phyloP scores from a whole-genome alignment of 2,113 vertebrate species.

The Parus major region DNA sequence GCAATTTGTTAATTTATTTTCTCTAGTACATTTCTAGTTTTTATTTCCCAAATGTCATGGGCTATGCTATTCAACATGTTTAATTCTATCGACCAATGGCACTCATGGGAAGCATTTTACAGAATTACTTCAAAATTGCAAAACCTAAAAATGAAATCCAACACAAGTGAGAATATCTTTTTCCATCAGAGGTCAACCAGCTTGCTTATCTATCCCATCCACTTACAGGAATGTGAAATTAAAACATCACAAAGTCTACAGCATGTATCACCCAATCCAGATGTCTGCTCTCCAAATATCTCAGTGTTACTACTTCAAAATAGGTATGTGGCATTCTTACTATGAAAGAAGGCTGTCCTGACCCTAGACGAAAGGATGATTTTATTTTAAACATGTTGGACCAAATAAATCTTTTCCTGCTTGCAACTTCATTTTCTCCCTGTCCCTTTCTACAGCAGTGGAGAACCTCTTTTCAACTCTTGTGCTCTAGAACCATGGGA shows the following conservation, averaged over 20 bases:
- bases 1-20: not conserved
- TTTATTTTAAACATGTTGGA: not conserved
- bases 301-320: not conserved
- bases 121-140: not conserved
- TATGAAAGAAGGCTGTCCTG: not conserved
- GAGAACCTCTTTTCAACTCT: not conserved
- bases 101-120: not conserved
- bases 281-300: not conserved
- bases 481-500: fast-evolving
- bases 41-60: not conserved
- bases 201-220: not conserved
- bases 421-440: not conserved
- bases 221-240: not conserved
- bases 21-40: not conserved
- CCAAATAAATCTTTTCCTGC: not conserved
- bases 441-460: not conserved
- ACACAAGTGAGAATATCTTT: not conserved
- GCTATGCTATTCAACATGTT: not conserved
- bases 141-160: not conserved
- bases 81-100: not conserved
- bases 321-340: not conserved
- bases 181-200: not conserved
- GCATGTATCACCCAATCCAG: not conserved
- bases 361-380: not conserved
- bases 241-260: not conserved